Evolutionary conservation across 2,797 vertebrate species (phyloP).

Genomic region (Thalassophryne amazonica): DNA sequence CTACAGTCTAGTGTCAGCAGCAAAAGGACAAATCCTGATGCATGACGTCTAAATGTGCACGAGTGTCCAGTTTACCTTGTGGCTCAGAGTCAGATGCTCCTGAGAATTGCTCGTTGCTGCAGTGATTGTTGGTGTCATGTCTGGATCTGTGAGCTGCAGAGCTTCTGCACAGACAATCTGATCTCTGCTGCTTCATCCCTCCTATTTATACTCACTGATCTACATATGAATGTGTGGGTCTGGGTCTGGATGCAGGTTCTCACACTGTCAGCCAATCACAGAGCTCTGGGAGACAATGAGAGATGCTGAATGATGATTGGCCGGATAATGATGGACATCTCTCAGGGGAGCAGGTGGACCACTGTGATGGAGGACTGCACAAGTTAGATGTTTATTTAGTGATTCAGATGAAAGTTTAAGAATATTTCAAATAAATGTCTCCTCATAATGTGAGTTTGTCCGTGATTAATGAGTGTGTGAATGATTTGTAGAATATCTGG

Average conservation of each 20-base stretch:
- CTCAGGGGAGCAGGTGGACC: constrained; percentile 48
- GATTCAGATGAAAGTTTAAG: not conserved
- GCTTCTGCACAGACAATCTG: constrained; percentile 57
- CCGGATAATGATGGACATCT: constrained; percentile 42
- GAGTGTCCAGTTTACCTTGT: constrained; percentile 62
- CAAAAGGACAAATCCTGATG: not conserved
- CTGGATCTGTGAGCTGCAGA: constrained; percentile 59
- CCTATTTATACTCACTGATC: constrained; percentile 79
- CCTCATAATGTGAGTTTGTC: no score
- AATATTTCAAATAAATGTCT: no score
- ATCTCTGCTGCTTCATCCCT: constrained; percentile 46
- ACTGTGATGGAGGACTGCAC: constrained; percentile 8
- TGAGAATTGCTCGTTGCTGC: constrained; percentile 45
- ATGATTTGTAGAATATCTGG: no score
- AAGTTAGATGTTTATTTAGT: constrained; percentile 27
- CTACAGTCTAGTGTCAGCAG: not conserved
- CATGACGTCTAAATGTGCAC: not conserved
- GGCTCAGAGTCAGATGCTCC: constrained; percentile 47
- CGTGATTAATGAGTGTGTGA: no score
- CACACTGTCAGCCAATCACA: constrained; percentile 86
- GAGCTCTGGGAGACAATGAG: constrained; percentile 51
- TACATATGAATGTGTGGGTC: constrained; percentile 82
- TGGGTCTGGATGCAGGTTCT: constrained; percentile 77
- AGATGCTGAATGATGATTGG: constrained; percentile 25
- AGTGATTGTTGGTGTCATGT: constrained; percentile 71